Evolutionary conservation across 2,888 invertebrate genomes (phyloP), one percentile per base, ranked within the genome.

Genomic region (Dorcus parallelipipedus): DNA sequence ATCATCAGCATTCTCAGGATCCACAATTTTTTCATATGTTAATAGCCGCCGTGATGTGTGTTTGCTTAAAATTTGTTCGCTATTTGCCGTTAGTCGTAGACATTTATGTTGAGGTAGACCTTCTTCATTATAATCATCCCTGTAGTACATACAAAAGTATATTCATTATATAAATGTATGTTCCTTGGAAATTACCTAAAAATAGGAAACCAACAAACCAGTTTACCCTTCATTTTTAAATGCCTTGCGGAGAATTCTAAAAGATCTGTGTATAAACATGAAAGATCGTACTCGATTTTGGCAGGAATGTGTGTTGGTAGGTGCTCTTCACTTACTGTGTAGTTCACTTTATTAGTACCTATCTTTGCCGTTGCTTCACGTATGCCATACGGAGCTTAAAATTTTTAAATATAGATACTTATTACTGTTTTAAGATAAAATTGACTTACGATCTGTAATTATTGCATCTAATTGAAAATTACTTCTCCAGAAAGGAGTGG

Each of bases 151-250:
- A n/a, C n/a, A n/a, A n/a, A n/a, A n/a, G n/a, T n/a, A n/a, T n/a
- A n/a, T n/a, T n/a, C n/a, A n/a, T n/a, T n/a, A n/a, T n/a, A n/a
- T n/a, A n/a, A n/a, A n/a, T n/a, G 10, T 48, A 41, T 20, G 38
- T 20, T 40, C 42, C 41, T 14, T 60, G 45, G 9, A 54, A 54
- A 64, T 74, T 72, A 91, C 89, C 92, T 87, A 64, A 91, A 89
- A 40, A 96, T 83, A 26, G 99, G 99, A 69, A 96, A 87, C 98
- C 98, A 99, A 80, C 91, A 97, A 0, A 98, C 96, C 14, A 99
- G 80, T 62, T 94, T 81, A 0, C 96, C 91, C 4, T 88, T 86
- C 4, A 91, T 63, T 65, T 80, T 83, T 56, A 99, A 82, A 75
- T 91, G 88, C 52, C 81, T 81, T 0, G 91, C 91, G 0, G 95